A percentile compares a stretch with the other conserved stretches of the same genome.
Evolutionary conservation across 2,113 vertebrate genomes (phyloP).

Genomic region (Ia io): DNA sequence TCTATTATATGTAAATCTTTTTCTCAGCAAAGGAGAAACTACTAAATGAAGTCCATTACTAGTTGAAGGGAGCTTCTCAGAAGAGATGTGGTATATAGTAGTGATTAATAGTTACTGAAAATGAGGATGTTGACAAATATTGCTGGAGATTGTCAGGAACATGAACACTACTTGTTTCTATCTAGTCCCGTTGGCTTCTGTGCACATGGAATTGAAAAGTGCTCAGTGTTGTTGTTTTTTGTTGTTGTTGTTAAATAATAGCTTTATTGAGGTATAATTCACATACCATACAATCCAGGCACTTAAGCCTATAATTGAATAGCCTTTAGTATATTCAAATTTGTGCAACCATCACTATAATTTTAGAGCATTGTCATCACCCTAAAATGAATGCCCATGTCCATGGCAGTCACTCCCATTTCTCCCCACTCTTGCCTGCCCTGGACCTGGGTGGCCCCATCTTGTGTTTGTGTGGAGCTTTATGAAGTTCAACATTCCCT

Average conservation of each 20-base stretch:
- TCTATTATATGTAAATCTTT: background rate
- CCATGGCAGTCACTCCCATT: background rate
- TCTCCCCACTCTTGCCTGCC: background rate
- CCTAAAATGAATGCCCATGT: background rate
- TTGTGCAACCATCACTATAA: background rate
- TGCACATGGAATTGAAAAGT: background rate
- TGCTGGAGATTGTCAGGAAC: background rate
- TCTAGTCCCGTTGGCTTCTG: background rate
- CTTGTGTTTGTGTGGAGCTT: background rate
- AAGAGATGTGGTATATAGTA: background rate
- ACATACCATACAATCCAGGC: background rate
- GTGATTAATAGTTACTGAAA: constrained; percentile 31
- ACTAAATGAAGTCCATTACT: constrained; percentile 36
- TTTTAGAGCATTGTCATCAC: background rate
- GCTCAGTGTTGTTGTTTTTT: too few species aligned
- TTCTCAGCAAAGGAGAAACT: background rate
- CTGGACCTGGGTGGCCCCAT: background rate
- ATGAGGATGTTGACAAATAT: background rate
- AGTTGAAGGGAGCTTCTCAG: constrained; percentile 1
- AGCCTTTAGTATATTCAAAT: background rate
- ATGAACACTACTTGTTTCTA: background rate
- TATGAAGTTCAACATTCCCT: background rate
- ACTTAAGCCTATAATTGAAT: background rate
- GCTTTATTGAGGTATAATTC: background rate
- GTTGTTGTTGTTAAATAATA: background rate